These are phyloP conservation scores for Rhombomys opimus DNA, from an alignment of 2,113 vertebrate species.

Conservation along the genomic window DNA sequence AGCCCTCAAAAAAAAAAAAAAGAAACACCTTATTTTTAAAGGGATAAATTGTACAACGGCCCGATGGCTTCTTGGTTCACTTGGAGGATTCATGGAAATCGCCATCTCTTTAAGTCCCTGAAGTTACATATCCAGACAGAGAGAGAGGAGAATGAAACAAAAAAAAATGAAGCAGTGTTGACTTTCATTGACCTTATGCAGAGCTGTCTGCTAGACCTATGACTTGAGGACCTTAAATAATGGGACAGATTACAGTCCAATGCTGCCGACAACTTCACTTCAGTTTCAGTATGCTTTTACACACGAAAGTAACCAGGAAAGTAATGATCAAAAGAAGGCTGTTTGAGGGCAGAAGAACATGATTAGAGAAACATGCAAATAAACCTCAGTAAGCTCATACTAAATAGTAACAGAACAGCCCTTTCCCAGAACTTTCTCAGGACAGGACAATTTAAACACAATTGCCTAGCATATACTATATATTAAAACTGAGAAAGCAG, in stretches of 20 bases:
- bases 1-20: no score
- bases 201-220: neutral
- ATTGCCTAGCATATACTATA: neutral
- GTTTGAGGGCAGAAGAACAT: neutral
- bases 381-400: neutral
- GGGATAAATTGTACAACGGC: neutral
- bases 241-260: neutral
- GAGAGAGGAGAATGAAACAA: neutral
- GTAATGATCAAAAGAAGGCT: neutral
- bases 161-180: neutral
- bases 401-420: neutral
- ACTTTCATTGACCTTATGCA: neutral
- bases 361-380: neutral
- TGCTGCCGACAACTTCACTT: neutral
- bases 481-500: neutral
- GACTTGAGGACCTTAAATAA: neutral
- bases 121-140: neutral
- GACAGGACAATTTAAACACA: neutral
- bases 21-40: neutral
- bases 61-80: neutral
- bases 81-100: neutral
- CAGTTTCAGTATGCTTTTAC: neutral
- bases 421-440: neutral
- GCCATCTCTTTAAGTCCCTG: neutral
- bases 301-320: neutral